phyloP scores from a whole-genome alignment of 2,888 invertebrate species.

The Perizoma affinitatum region DNA sequence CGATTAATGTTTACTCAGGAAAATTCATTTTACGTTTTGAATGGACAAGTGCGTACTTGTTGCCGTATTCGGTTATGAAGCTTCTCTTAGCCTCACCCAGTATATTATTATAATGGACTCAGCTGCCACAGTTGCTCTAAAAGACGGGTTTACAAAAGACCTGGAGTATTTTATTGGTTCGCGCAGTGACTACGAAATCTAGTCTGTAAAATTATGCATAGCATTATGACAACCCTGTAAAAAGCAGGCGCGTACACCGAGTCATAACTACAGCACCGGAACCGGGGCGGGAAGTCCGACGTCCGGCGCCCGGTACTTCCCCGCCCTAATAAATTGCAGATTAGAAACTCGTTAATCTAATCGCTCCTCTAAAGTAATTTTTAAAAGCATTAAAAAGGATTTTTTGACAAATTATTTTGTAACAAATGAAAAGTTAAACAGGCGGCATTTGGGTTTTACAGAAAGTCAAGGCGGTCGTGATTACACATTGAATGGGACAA shows the following conservation, averaged over 20 bases:
- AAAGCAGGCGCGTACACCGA: slow-evolving; percentile 28
- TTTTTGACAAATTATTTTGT: slow-evolving; percentile 36
- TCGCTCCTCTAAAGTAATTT: slow-evolving; percentile 56
- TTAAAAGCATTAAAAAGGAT: slow-evolving; percentile 26
- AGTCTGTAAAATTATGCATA: not conserved
- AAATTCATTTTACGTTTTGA: too few relatives aligned
- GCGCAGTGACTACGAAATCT: not conserved
- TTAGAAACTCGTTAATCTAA: slow-evolving; percentile 78
- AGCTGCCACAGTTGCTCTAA: too few relatives aligned
- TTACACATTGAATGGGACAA: not conserved
- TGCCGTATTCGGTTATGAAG: too few relatives aligned
- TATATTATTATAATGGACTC: too few relatives aligned
- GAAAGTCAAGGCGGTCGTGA: not conserved
- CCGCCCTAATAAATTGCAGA: slow-evolving; percentile 72
- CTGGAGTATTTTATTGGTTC: not conserved
- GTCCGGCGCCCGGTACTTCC: slow-evolving; percentile 52
- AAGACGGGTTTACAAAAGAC: too few relatives aligned
- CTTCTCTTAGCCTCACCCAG: too few relatives aligned
- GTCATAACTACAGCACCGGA: slow-evolving; percentile 58
- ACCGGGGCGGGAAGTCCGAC: slow-evolving; percentile 51
- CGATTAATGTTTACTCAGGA: too few relatives aligned
- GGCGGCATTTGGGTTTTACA: slow-evolving; percentile 20
- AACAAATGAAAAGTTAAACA: slow-evolving; percentile 17
- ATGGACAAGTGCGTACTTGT: too few relatives aligned
- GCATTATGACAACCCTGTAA: slow-evolving; percentile 22